Percentiles rank a stretch among this genome's conserved stretches.
Evolutionary conservation across 1,140 invertebrate genomes (phyloP).

Genomic region (Whitmania pigra): DNA sequence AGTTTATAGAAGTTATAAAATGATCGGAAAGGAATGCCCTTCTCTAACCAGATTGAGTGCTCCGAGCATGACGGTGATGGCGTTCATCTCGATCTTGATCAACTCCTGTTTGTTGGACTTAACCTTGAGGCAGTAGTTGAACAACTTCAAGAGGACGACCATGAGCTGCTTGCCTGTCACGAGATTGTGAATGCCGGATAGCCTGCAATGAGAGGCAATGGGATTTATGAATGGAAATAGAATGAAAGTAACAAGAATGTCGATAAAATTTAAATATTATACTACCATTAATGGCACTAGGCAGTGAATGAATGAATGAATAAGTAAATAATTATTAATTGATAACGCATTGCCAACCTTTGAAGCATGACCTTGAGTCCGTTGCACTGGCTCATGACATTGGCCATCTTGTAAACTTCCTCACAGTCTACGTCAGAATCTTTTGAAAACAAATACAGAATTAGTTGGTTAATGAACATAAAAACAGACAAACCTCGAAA

Average conservation of each 20-base stretch:
- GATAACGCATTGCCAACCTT: too few relatives aligned
- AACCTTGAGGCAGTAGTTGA: constrained; percentile 66
- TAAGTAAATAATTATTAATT: constrained; percentile 16
- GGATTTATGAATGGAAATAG: background rate
- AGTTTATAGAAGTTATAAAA: too few relatives aligned
- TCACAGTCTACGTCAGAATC: constrained; percentile 85
- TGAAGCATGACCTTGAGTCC: constrained; percentile 60
- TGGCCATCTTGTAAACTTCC: constrained; percentile 68
- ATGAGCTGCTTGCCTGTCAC: constrained; percentile 61
- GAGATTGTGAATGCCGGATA: constrained; percentile 59
- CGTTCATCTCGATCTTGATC: constrained; percentile 41
- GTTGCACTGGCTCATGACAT: constrained; percentile 67
- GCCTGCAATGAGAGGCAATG: constrained; percentile 36
- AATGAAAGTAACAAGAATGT: too few relatives aligned
- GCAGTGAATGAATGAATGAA: constrained; percentile 18
- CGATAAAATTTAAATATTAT: too few relatives aligned
- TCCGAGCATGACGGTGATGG: constrained; percentile 43
- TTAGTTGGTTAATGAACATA: background rate
- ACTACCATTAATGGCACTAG: background rate
- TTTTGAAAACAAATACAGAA: constrained; percentile 20
- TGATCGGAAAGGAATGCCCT: too few relatives aligned
- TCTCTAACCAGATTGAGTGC: constrained; percentile 39
- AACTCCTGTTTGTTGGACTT: constrained; percentile 44
- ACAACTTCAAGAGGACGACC: constrained; percentile 69
- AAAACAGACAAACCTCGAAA: background rate